A percentile compares a stretch with the other conserved stretches of the same genome.
Evolutionary conservation across 2,113 vertebrate species (phyloP).

Genomic region (Dasyprocta punctata): DNA sequence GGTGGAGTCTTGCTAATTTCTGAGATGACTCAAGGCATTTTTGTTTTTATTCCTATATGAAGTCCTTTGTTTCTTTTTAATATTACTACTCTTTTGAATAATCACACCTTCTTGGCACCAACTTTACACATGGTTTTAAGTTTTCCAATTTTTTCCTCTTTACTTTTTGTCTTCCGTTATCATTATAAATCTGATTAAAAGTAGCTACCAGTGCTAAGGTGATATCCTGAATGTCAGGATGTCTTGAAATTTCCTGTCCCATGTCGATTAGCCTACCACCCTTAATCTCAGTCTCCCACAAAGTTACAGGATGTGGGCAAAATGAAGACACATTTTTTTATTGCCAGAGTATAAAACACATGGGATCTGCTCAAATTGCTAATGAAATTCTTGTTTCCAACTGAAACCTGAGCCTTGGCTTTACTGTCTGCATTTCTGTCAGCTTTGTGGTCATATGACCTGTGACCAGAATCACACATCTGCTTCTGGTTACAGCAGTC

Average conservation of each 20-base stretch:
- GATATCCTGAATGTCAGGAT: neutral
- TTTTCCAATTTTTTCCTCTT: neutral
- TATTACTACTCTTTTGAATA: neutral
- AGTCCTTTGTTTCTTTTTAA: neutral
- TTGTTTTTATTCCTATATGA: neutral
- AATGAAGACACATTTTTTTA: neutral
- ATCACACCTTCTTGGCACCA: neutral
- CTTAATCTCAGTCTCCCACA: neutral
- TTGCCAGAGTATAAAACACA: neutral
- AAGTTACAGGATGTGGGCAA: neutral
- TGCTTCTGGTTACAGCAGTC: neutral
- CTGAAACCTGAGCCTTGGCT: neutral
- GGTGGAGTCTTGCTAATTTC: neutral
- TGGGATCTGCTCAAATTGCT: neutral
- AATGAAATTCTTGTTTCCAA: neutral
- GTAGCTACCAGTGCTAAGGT: neutral
- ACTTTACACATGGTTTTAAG: neutral
- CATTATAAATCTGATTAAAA: neutral
- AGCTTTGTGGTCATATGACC: neutral
- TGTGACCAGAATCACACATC: neutral
- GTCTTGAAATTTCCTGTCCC: neutral
- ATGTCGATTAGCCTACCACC: neutral
- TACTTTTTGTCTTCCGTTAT: neutral
- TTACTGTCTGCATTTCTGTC: neutral
- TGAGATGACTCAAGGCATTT: neutral